Conservation (phyloP, 2,797 vertebrate species). For the Dromococcyx pavoninus region DNA sequence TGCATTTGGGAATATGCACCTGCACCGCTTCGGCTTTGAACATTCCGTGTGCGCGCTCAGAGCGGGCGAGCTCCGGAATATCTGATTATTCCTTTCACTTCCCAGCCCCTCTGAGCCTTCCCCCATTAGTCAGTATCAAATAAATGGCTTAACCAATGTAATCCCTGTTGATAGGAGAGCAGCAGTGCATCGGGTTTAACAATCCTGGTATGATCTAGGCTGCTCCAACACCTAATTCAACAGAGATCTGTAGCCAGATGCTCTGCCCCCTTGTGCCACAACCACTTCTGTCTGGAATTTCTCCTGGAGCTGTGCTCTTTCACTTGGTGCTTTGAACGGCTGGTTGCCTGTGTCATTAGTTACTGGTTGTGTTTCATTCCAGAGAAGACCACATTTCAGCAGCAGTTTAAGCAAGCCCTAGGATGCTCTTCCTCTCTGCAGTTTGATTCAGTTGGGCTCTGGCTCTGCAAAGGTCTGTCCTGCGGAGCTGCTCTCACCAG, state of each 20-base stretch:
- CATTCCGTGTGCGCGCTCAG: rapidly evolving
- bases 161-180: conserved; percentile 30
- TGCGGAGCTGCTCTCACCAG: rapidly evolving
- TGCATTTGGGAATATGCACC: conserved; percentile 42
- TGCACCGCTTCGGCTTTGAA: conserved; percentile 19
- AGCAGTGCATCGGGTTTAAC: neutral
- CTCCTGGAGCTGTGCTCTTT: neutral
- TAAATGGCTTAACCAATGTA: neutral
- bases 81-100: conserved; percentile 8
- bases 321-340: neutral
- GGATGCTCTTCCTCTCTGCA: neutral
- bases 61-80: neutral
- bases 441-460: rapidly evolving
- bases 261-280: neutral
- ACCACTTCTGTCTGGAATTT: neutral
- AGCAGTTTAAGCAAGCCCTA: neutral
- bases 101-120: neutral
- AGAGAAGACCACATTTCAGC: neutral
- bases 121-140: conserved; percentile 4
- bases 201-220: neutral
- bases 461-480: neutral
- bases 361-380: neutral
- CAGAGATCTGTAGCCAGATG: neutral
- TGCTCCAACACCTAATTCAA: neutral
- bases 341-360: neutral